Evolutionary conservation across 2,888 invertebrate species (phyloP).

Genomic region (Chrysodeixis includens): DNA sequence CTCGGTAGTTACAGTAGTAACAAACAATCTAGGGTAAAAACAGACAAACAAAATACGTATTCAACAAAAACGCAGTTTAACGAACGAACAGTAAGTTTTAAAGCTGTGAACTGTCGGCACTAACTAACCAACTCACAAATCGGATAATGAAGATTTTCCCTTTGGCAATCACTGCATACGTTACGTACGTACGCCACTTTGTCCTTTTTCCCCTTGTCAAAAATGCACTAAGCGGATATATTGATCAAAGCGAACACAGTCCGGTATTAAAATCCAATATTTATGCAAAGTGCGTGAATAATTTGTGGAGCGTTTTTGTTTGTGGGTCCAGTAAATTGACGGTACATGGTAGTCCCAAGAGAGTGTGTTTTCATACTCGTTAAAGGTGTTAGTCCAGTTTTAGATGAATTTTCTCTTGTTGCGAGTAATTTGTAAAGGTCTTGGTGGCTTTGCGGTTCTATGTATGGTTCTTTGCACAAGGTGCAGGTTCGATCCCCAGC

Average conservation of each 20-base stretch:
- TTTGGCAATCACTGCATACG: constrained; percentile 49
- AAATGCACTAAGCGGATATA: constrained; percentile 62
- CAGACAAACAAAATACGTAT: background rate
- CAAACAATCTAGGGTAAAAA: too few relatives aligned
- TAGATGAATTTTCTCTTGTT: constrained; percentile 11
- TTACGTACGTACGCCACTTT: constrained; percentile 59
- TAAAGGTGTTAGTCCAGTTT: constrained; percentile 25
- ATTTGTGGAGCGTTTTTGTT: constrained; percentile 47
- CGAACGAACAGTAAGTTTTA: constrained; percentile 3
- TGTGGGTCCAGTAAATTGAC: constrained; percentile 31
- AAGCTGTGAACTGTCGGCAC: constrained; percentile 14
- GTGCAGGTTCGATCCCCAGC: constrained; percentile 8
- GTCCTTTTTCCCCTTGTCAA: constrained; percentile 55
- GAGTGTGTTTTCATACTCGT: constrained; percentile 28
- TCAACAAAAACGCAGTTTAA: background rate
- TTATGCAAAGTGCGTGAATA: constrained; percentile 55
- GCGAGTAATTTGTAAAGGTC: too few relatives aligned
- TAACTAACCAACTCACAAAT: constrained; percentile 49
- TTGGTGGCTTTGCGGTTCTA: too few relatives aligned
- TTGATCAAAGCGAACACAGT: constrained; percentile 53
- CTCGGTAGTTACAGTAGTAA: too few relatives aligned
- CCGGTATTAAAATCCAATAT: constrained; percentile 55
- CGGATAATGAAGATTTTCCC: constrained; percentile 51
- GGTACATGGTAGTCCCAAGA: constrained; percentile 9
- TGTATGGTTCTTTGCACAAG: too few relatives aligned